These are phyloP conservation scores for Gymnopithys bicolor DNA, from an alignment of 2,797 vertebrate species.

Conservation along the genomic window DNA sequence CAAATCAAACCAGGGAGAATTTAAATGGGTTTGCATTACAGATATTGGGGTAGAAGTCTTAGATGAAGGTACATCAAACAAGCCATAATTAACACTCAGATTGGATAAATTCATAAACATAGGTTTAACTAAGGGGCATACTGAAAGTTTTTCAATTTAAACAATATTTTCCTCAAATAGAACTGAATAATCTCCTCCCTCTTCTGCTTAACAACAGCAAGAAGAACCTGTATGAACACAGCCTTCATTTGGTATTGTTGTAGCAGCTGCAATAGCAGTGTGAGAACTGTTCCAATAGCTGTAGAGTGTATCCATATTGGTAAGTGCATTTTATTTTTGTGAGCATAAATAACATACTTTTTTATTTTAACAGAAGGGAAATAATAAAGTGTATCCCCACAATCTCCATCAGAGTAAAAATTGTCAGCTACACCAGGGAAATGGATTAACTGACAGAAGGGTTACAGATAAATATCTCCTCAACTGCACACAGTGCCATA, in stretches of 20 bases:
- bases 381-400: not conserved
- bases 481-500: not conserved
- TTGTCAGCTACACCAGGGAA: not conserved
- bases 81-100: not conserved
- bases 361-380: not conserved
- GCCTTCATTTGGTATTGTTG: not conserved
- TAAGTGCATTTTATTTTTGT: not conserved
- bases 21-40: not conserved
- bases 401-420: not conserved
- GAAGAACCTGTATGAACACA: not conserved
- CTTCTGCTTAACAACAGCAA: not conserved
- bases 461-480: not conserved
- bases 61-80: not conserved
- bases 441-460: not conserved
- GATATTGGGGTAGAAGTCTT: not conserved
- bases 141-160: not conserved
- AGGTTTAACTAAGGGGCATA: not conserved
- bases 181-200: not conserved
- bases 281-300: not conserved
- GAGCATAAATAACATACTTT: not conserved
- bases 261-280: not conserved
- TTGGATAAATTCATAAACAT: not conserved
- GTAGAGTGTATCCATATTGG: not conserved
- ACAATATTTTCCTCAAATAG: not conserved
- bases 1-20: not conserved